phyloP scores from a whole-genome alignment of 1,140 invertebrate genomes.

The Drosophila orena region DNA sequence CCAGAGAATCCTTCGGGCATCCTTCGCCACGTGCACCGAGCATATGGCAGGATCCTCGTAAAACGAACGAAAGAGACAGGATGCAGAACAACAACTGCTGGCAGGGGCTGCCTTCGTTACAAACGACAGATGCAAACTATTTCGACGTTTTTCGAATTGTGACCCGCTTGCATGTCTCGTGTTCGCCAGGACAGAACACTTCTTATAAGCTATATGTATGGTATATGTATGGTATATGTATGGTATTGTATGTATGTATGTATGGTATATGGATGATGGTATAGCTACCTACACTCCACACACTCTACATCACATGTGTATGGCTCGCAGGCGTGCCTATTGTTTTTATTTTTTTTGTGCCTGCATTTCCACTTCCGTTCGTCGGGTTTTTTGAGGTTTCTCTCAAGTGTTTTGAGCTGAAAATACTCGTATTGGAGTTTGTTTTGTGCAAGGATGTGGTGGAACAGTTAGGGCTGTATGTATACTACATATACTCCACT shows the following conservation, averaged over 20 bases:
- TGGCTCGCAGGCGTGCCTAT: conserved; percentile 30
- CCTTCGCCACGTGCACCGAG: conserved; percentile 52
- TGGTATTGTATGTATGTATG: too few species aligned
- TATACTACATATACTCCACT: background rate
- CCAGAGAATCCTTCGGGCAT: conserved; percentile 28
- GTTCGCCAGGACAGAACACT: conserved; percentile 27
- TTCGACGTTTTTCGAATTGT: conserved; percentile 15
- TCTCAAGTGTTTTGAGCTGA: conserved; percentile 39
- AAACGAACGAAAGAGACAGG: conserved; percentile 1
- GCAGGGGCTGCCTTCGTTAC: conserved; percentile 26
- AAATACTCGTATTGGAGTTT: conserved; percentile 31
- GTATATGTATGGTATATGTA: background rate
- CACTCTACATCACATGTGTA: conserved; percentile 6
- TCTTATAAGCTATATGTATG: conserved; percentile 14
- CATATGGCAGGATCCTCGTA: conserved; percentile 36
- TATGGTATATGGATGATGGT: background rate
- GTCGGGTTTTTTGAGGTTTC: conserved; percentile 44
- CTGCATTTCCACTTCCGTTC: conserved; percentile 56
- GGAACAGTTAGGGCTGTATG: conserved; percentile 3
- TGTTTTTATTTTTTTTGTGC: conserved; percentile 42
- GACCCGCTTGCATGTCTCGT: conserved; percentile 36
- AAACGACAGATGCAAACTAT: conserved; percentile 56
- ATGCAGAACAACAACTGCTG: conserved; percentile 25
- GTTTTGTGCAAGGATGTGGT: conserved; percentile 44
- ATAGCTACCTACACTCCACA: conserved; percentile 1